These are phyloP conservation scores for Apodemia zela DNA, from an alignment of 2,888 invertebrate genomes.

Conservation along the genomic window DNA sequence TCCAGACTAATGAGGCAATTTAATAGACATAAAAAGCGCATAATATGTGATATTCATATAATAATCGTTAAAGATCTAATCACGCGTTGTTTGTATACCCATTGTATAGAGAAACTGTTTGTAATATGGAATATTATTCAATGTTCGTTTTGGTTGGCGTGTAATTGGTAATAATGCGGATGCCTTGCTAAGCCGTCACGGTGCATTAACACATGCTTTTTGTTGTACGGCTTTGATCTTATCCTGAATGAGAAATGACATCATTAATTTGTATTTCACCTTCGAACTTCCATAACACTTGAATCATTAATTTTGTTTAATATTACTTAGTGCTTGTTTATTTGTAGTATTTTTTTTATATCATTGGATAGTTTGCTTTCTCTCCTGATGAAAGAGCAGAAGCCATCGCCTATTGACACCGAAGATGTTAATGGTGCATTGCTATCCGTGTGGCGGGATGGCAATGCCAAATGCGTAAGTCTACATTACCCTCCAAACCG, in stretches of 20 bases:
- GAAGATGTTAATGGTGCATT: too few species aligned
- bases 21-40: not conserved
- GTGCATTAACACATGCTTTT: constrained; percentile 25
- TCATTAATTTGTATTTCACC: constrained; percentile 3
- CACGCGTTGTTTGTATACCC: not conserved
- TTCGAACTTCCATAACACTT: constrained; percentile 11
- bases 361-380: too few species aligned
- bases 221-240: constrained; percentile 11
- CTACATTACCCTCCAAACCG: too few species aligned
- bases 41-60: not conserved
- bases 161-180: constrained; percentile 57
- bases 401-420: too few species aligned
- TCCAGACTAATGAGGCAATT: not conserved
- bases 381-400: too few species aligned
- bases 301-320: not conserved
- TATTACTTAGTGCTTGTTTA: not conserved
- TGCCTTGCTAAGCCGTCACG: constrained; percentile 49
- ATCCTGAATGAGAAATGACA: constrained; percentile 5
- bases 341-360: not conserved
- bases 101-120: not conserved
- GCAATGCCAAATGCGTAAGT: too few species aligned
- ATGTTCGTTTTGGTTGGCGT: constrained; percentile 42
- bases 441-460: too few species aligned
- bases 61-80: not conserved
- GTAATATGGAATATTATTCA: constrained; percentile 24